A percentile compares a stretch with the other conserved stretches of the same genome.
These are phyloP conservation scores for Mycetomoellerius zeteki DNA, from an alignment of 1,140 invertebrate genomes.

Conservation along the genomic window DNA sequence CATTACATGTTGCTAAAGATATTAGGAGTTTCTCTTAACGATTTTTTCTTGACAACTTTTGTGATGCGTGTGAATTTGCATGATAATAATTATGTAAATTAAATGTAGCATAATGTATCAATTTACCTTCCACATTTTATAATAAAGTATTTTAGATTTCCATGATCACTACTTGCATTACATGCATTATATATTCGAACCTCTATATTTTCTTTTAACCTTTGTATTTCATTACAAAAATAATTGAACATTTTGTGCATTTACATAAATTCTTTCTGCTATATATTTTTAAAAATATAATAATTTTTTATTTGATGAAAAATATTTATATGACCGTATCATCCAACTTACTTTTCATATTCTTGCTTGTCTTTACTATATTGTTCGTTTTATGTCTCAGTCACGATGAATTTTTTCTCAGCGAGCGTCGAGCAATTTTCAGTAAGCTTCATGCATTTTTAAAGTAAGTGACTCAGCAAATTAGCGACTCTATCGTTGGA, in stretches of 20 bases:
- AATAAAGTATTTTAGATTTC: constrained; percentile 38
- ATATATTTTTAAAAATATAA: constrained; percentile 8
- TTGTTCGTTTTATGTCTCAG: constrained; percentile 8
- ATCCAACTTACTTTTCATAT: not conserved
- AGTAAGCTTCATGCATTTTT: constrained; percentile 43
- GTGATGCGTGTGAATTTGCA: not conserved
- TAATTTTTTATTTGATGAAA: not conserved
- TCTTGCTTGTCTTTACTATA: constrained; percentile 6
- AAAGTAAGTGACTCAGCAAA: constrained; percentile 30
- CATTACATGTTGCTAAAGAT: constrained; percentile 25
- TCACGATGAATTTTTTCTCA: constrained; percentile 14
- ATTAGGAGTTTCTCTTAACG: not conserved
- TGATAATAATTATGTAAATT: constrained; percentile 5
- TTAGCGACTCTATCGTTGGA: not conserved
- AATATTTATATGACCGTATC: not conserved
- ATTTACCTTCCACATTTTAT: constrained; percentile 40
- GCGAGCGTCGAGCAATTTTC: constrained; percentile 5
- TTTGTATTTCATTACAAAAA: not conserved
- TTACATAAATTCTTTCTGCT: not conserved
- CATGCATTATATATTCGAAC: not conserved
- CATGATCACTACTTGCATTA: constrained; percentile 4
- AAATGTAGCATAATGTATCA: constrained; percentile 25
- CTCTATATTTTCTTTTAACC: not conserved
- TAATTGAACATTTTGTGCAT: not conserved
- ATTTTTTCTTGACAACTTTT: not conserved